Conservation (phyloP, 2,113 vertebrate genomes). For the Vidua chalybeata region DNA sequence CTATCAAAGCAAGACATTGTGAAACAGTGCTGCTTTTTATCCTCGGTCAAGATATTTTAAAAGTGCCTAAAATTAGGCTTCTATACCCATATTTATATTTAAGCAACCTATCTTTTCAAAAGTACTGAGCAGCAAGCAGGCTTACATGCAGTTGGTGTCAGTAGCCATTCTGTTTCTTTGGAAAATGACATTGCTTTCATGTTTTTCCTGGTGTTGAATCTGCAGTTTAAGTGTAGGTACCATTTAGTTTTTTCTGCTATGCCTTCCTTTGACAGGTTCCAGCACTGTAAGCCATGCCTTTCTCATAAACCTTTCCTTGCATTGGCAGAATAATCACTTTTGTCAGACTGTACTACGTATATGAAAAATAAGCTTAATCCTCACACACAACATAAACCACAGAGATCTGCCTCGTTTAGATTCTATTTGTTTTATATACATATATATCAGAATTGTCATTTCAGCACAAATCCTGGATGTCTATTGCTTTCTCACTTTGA, state of each 20-base stretch:
- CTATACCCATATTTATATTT: conserved; percentile 48
- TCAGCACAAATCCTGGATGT: neutral
- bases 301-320: neutral
- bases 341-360: neutral
- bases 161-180: conserved; percentile 26
- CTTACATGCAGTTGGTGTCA: conserved; percentile 4
- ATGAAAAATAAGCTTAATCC: neutral
- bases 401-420: neutral
- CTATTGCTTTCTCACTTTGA: neutral
- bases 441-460: neutral
- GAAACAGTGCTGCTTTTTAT: conserved; percentile 51
- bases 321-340: neutral
- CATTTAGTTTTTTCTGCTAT: neutral
- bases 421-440: neutral
- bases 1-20: conserved; percentile 51
- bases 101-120: conserved; percentile 51
- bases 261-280: conserved; percentile 3
- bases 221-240: neutral
- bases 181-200: conserved; percentile 38
- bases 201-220: conserved; percentile 23
- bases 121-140: conserved; percentile 5
- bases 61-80: conserved; percentile 47
- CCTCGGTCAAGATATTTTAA: conserved; percentile 25
- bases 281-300: neutral
- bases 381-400: neutral